A percentile compares a stretch with the other conserved stretches of the same genome.
These are phyloP conservation scores for Steatornis caripensis DNA, from an alignment of 2,113 vertebrate genomes.

Conservation along the genomic window DNA sequence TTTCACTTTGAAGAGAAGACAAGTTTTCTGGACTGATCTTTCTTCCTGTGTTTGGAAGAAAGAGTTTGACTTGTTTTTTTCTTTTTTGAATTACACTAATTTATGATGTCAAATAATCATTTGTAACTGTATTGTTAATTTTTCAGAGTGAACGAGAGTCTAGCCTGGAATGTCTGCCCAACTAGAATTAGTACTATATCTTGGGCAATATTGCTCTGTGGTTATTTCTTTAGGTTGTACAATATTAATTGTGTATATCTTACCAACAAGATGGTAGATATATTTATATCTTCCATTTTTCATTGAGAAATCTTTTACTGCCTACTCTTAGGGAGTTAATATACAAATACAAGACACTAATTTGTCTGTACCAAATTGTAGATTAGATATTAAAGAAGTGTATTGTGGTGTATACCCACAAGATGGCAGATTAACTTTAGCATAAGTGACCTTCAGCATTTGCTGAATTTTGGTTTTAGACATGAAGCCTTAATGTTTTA, in stretches of 20 bases:
- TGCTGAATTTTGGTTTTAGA: not conserved
- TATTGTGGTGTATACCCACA: conserved; percentile 6
- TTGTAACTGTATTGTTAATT: not conserved
- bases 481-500: not conserved
- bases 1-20: not conserved
- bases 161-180: not conserved
- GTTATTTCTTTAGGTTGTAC: not conserved
- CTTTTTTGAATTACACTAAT: not conserved
- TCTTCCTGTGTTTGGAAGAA: not conserved
- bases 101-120: not conserved
- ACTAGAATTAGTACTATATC: not conserved
- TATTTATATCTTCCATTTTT: not conserved
- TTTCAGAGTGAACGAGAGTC: not conserved
- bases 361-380: not conserved
- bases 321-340: not conserved
- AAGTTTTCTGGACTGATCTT: not conserved
- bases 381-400: not conserved
- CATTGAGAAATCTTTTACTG: not conserved
- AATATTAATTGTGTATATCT: not conserved
- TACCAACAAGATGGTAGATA: not conserved
- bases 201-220: not conserved
- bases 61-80: not conserved
- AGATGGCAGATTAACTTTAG: conserved; percentile 59
- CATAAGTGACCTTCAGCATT: not conserved
- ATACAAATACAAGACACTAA: not conserved